Percentiles rank a stretch among this genome's conserved stretches.
Conservation (phyloP, 2,113 vertebrate genomes). For the Cyrtonyx montezumae region DNA sequence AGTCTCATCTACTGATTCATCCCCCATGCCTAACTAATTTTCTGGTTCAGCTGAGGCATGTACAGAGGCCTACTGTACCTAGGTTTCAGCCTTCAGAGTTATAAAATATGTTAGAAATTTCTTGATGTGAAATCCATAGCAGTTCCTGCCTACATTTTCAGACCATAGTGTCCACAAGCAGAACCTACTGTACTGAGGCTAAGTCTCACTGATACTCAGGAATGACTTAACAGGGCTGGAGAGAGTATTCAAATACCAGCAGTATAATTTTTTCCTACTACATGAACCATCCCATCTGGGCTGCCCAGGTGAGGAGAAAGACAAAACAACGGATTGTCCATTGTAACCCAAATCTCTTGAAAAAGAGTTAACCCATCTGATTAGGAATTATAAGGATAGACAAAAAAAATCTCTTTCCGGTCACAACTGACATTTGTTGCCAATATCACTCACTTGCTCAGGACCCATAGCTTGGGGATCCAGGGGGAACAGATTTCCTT, state of each 20-base stretch:
- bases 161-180: not conserved
- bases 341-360: not conserved
- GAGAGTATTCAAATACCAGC: not conserved
- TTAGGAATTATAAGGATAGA: not conserved
- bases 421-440: not conserved
- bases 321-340: not conserved
- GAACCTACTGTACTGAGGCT: not conserved
- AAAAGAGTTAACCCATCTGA: not conserved
- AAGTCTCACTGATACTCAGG: not conserved
- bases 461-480: not conserved
- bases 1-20: conserved; percentile 12
- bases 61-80: not conserved
- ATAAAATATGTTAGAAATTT: not conserved
- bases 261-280: not conserved
- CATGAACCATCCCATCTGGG: not conserved
- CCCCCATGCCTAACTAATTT: conserved; percentile 1
- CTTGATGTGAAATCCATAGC: conserved; percentile 16
- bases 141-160: not conserved
- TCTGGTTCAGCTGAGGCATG: not conserved
- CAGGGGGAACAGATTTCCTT: not conserved
- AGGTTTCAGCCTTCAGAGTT: not conserved
- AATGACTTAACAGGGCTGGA: not conserved
- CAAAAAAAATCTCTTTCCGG: not conserved
- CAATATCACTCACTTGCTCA: not conserved
- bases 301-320: not conserved